A percentile compares a stretch with the other conserved stretches of the same genome.
phyloP scores from a whole-genome alignment of 2,888 invertebrate genomes.

The Oithona nana region DNA sequence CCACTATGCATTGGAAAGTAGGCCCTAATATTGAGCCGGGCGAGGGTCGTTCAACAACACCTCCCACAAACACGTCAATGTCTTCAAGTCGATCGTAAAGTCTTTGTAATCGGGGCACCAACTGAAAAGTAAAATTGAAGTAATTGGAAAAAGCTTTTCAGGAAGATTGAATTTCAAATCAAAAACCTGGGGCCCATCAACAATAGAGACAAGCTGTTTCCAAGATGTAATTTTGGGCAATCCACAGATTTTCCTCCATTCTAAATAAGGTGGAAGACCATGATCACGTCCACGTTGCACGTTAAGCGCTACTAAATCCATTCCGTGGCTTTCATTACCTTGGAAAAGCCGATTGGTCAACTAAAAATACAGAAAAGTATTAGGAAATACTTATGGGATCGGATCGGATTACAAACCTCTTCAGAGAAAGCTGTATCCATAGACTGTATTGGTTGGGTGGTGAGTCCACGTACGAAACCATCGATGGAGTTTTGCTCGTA shows the following conservation, averaged over 20 bases:
- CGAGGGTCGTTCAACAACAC: neutral
- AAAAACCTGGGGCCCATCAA: neutral
- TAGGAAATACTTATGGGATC: neutral
- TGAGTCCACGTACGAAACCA: conserved; percentile 30
- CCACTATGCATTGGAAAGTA: conserved; percentile 14
- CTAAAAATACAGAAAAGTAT: conserved; percentile 27
- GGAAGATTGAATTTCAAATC: neutral
- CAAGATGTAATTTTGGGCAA: conserved; percentile 34
- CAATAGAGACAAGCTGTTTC: neutral
- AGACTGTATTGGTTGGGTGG: conserved; percentile 30
- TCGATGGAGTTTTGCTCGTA: conserved; percentile 30
- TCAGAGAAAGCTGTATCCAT: conserved; percentile 31
- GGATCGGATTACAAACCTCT: conserved; percentile 25
- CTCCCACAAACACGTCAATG: conserved; percentile 11
- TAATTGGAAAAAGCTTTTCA: neutral
- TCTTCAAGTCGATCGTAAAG: conserved; percentile 4
- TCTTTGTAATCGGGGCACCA: conserved; percentile 3
- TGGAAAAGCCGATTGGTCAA: conserved; percentile 49
- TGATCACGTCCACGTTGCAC: conserved; percentile 77
- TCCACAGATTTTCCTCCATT: conserved; percentile 56
- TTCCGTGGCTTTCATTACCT: conserved; percentile 38
- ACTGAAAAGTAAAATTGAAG: neutral
- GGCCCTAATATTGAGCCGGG: neutral
- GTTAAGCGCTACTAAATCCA: conserved; percentile 68
- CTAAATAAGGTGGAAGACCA: conserved; percentile 55